phyloP scores from a whole-genome alignment of 2,888 invertebrate species.

The Meloe dianella region DNA sequence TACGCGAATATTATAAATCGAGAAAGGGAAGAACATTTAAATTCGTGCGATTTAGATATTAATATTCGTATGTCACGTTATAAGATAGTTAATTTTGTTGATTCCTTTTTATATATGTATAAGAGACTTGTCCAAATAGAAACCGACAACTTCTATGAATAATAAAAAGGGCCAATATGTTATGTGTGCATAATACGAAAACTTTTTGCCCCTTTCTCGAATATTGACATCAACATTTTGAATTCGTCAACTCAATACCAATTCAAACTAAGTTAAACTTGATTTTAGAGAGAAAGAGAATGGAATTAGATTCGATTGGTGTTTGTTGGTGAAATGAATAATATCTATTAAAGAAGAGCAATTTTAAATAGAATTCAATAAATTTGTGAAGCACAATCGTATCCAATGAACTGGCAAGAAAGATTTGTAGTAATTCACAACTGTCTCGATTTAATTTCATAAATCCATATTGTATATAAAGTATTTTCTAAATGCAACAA shows the following conservation, averaged over 20 bases:
- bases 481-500: not conserved
- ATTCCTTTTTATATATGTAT: not conserved
- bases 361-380: not conserved
- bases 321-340: too few relatives aligned
- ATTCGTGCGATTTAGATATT: constrained; percentile 36
- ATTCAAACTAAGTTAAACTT: too few relatives aligned
- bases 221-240: not conserved
- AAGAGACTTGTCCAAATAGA: not conserved
- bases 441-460: not conserved
- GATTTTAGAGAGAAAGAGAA: too few relatives aligned
- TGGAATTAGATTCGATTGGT: too few relatives aligned
- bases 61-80: constrained; percentile 1
- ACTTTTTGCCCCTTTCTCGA: not conserved
- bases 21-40: constrained; percentile 34
- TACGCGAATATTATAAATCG: constrained; percentile 17
- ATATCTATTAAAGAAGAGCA: too few relatives aligned
- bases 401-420: not conserved
- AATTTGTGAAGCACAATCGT: not conserved
- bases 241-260: not conserved
- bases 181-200: not conserved
- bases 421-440: not conserved
- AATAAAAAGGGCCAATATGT: constrained; percentile 2
- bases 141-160: constrained; percentile 6
- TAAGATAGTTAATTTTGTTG: constrained; percentile 28
- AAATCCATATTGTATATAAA: not conserved